These are phyloP conservation scores for Heliconius sara DNA, from an alignment of 2,888 invertebrate genomes.

Conservation along the genomic window DNA sequence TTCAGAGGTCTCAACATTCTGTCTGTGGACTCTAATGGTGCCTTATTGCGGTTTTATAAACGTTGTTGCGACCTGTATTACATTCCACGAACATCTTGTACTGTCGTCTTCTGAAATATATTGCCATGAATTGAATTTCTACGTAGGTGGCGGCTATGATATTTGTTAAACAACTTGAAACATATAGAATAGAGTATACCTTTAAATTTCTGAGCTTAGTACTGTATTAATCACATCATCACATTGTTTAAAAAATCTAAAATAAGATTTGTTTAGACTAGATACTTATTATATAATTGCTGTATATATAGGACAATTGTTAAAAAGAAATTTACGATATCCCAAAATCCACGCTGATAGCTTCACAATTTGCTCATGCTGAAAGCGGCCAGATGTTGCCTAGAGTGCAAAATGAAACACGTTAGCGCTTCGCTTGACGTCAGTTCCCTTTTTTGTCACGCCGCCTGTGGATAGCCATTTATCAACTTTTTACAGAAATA, in stretches of 20 bases:
- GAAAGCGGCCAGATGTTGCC: conserved; percentile 77
- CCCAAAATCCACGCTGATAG: conserved; percentile 42
- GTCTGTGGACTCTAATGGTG: conserved; percentile 65
- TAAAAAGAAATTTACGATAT: conserved; percentile 36
- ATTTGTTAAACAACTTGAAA: conserved; percentile 34
- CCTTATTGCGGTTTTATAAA: conserved; percentile 74
- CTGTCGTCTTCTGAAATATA: conserved; percentile 53
- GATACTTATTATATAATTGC: not conserved
- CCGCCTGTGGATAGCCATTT: conserved; percentile 79
- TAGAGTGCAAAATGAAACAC: conserved; percentile 79
- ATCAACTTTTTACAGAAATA: conserved; percentile 82
- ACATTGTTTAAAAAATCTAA: not conserved
- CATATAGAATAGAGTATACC: not conserved
- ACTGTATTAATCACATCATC: not conserved
- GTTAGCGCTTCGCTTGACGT: conserved; percentile 77
- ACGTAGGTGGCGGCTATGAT: conserved; percentile 30
- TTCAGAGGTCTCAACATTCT: conserved; percentile 62
- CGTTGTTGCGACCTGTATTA: conserved; percentile 64
- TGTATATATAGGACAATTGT: conserved; percentile 5
- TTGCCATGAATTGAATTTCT: conserved; percentile 51
- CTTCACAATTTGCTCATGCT: conserved; percentile 56
- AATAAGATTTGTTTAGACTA: not conserved
- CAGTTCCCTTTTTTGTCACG: conserved; percentile 76
- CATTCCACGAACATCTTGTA: conserved; percentile 54
- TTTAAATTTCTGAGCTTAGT: not conserved